Percentiles rank a stretch among this genome's conserved stretches.
Conservation (phyloP, 2,113 vertebrate species). For the Lanius ludovicianus region DNA sequence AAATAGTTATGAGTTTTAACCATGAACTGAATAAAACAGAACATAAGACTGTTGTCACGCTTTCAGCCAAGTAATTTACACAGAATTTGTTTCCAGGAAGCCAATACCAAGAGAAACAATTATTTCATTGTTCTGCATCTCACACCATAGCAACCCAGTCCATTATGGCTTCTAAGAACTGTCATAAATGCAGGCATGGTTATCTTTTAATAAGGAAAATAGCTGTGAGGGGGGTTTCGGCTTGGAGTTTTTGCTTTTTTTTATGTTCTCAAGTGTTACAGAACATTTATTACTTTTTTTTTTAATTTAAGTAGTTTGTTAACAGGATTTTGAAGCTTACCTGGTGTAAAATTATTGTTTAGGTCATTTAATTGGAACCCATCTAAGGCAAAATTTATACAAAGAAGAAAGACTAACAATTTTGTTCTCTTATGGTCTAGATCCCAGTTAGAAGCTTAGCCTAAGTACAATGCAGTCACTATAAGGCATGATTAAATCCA, state of each 20-base stretch:
- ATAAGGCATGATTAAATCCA: constrained; percentile 68
- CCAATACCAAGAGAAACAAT: constrained; percentile 59
- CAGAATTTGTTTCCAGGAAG: constrained; percentile 66
- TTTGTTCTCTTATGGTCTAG: constrained; percentile 46
- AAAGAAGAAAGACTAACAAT: constrained; percentile 8
- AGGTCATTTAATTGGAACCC: background rate
- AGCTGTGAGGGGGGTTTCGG: background rate
- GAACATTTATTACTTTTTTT: background rate
- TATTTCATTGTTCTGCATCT: constrained; percentile 63
- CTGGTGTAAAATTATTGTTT: background rate
- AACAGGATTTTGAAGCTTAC: constrained; percentile 11
- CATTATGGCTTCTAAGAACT: constrained; percentile 47
- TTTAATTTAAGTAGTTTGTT: background rate
- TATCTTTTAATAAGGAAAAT: constrained; percentile 56
- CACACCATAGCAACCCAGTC: constrained; percentile 54
- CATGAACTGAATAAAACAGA: background rate
- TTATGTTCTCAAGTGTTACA: constrained; percentile 6
- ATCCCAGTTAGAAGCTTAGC: constrained; percentile 44
- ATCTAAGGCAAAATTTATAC: background rate
- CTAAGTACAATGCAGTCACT: constrained; percentile 60
- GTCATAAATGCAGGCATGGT: constrained; percentile 40
- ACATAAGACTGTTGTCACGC: constrained; percentile 23
- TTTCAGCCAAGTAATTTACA: constrained; percentile 50
- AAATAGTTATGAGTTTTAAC: constrained; percentile 21
- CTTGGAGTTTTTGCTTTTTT: background rate